These are phyloP conservation scores for Tangara arthus DNA, from an alignment of 2,797 vertebrate genomes.

Conservation along the genomic window DNA sequence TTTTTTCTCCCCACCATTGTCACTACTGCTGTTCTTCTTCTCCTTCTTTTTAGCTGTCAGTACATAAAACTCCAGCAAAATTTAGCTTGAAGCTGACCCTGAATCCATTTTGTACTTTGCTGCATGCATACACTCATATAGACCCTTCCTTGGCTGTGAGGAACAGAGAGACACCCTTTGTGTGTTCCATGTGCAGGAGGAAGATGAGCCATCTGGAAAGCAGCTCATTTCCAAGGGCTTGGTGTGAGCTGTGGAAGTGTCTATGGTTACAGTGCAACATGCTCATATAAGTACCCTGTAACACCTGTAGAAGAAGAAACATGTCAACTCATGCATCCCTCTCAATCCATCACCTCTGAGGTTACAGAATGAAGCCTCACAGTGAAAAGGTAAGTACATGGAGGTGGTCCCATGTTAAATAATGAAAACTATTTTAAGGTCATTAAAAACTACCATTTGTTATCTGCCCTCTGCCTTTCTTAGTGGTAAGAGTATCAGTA, in stretches of 20 bases:
- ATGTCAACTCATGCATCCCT: neutral
- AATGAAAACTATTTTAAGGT: neutral
- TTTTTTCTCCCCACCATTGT: neutral
- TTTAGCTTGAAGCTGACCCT: neutral
- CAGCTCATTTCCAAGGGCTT: neutral
- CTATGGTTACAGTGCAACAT: neutral
- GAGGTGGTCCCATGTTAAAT: neutral
- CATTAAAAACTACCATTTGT: neutral
- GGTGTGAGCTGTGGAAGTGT: neutral
- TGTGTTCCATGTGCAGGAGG: neutral
- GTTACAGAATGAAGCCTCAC: neutral
- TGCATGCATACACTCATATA: neutral
- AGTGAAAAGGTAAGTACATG: neutral
- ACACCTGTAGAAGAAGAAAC: neutral
- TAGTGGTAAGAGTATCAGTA: neutral
- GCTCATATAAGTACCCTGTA: neutral
- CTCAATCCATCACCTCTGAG: neutral
- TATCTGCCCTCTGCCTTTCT: neutral
- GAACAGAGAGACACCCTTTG: neutral
- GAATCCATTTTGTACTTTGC: neutral
- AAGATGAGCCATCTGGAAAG: neutral
- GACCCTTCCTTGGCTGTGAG: neutral
- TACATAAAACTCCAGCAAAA: neutral
- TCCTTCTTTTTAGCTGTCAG: neutral
- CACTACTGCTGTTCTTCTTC: neutral